Evolutionary conservation across 2,113 vertebrate genomes (phyloP).

Genomic region (Mionectes macconnelli): DNA sequence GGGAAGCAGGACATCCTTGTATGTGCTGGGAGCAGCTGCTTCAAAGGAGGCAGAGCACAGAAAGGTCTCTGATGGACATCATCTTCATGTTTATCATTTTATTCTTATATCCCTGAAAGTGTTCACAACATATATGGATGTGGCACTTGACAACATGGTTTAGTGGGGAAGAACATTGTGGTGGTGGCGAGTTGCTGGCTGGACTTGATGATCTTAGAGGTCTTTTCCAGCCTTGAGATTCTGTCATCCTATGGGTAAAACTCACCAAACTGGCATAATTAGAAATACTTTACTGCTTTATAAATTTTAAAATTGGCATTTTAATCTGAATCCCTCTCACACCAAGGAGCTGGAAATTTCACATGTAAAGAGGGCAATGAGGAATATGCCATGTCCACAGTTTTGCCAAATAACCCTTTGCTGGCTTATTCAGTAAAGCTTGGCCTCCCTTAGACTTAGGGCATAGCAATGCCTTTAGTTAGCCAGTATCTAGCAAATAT

Average conservation of each 20-base stretch:
- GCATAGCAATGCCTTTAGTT: neutral
- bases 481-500: neutral
- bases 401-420: neutral
- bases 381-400: neutral
- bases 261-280: neutral
- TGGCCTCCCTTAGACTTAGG: neutral
- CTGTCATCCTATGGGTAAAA: neutral
- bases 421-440: neutral
- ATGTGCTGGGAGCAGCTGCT: neutral
- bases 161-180: neutral
- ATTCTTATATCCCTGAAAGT: neutral
- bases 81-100: fast-evolving
- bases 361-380: neutral
- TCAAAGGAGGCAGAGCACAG: neutral
- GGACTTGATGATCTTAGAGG: neutral
- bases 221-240: neutral
- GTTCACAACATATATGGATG: neutral
- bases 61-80: neutral
- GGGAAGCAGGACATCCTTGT: neutral
- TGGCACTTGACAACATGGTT: neutral
- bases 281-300: neutral
- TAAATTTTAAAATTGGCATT: fast-evolving
- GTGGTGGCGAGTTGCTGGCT: neutral
- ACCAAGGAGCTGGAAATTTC: neutral
- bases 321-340: neutral